Conservation (phyloP, 2,113 vertebrate species). For the Gasterosteus nipponicus region DNA sequence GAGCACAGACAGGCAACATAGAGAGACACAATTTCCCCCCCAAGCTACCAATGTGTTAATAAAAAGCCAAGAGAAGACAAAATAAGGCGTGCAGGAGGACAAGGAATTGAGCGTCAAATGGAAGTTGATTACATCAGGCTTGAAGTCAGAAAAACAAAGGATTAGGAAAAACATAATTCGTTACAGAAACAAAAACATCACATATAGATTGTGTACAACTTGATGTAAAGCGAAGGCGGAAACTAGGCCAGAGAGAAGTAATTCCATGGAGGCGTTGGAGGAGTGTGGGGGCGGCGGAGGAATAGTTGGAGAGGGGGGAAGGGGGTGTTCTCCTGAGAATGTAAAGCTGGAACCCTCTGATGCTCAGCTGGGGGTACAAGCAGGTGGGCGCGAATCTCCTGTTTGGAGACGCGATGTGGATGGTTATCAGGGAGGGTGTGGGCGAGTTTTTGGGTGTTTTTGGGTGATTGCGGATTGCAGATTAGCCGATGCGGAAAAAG, state of each 20-base stretch:
- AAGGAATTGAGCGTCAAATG: constrained; percentile 30
- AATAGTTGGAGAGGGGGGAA: constrained; percentile 2
- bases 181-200: constrained; percentile 50
- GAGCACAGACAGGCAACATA: constrained; percentile 58
- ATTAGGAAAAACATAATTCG: constrained; percentile 51
- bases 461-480: constrained; percentile 3
- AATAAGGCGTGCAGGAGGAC: not conserved
- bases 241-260: constrained; percentile 84
- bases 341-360: constrained; percentile 65
- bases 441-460: not conserved
- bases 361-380: constrained; percentile 70
- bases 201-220: constrained; percentile 67
- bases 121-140: constrained; percentile 35
- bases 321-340: constrained; percentile 58
- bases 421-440: constrained; percentile 32
- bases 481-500: constrained; percentile 36
- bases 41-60: constrained; percentile 47
- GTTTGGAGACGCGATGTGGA: constrained; percentile 60
- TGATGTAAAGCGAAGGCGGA: constrained; percentile 67
- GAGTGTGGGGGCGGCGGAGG: constrained; percentile 50
- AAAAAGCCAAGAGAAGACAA: constrained; percentile 27
- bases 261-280: constrained; percentile 70
- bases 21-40: constrained; percentile 46
- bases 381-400: constrained; percentile 73
- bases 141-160: constrained; percentile 40